Percentiles rank a stretch among this genome's conserved stretches.
Evolutionary conservation across 2,113 vertebrate genomes (phyloP).

Genomic region (Crypturellus undulatus): DNA sequence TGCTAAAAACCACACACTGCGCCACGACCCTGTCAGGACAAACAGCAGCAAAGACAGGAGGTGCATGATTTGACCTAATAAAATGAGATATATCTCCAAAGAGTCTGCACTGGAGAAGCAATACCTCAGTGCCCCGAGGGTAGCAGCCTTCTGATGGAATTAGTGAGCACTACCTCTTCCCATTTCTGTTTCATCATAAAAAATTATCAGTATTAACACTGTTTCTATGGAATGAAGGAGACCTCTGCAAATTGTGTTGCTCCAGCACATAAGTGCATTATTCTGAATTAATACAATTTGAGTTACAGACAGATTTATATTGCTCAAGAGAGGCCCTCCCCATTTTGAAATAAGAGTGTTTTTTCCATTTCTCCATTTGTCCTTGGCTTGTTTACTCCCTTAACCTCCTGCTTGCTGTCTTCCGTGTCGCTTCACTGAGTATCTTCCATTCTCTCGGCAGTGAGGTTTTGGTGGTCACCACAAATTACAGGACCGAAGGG

Average conservation of each 20-base stretch:
- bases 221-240: not conserved
- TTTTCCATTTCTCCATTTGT: not conserved
- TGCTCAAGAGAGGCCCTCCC: not conserved
- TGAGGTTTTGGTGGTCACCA: not conserved
- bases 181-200: not conserved
- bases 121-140: not conserved
- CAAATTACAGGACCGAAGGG: not conserved
- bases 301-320: fast-evolving
- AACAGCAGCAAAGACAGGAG: not conserved
- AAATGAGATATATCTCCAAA: not conserved
- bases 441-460: not conserved
- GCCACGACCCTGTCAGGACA: not conserved
- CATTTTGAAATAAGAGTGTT: not conserved
- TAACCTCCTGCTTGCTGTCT: not conserved
- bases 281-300: not conserved
- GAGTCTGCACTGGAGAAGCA: not conserved
- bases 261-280: not conserved
- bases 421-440: not conserved
- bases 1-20: not conserved
- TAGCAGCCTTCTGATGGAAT: not conserved
- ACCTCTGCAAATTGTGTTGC: not conserved
- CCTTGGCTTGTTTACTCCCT: not conserved
- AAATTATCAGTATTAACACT: not conserved
- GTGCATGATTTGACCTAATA: not conserved
- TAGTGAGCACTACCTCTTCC: not conserved